Conservation (phyloP, 2,797 vertebrate species). For the Menidia menidia region DNA sequence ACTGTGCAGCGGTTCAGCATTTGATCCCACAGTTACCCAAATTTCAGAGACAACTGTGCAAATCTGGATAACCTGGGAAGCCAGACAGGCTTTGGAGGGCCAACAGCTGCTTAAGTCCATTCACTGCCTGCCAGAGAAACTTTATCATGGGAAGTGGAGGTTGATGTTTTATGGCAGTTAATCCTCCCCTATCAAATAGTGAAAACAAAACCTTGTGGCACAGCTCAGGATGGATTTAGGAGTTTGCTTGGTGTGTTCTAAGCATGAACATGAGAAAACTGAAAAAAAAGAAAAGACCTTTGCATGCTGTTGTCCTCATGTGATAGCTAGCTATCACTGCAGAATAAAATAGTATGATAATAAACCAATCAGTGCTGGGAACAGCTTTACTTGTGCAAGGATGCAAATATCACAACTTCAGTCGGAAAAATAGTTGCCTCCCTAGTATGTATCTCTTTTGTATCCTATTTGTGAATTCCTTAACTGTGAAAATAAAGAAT, state of each 20-base stretch:
- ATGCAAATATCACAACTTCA: constrained; percentile 1
- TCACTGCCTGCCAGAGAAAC: constrained; percentile 55
- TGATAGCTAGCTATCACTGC: constrained; percentile 23
- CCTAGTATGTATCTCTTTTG: constrained; percentile 26
- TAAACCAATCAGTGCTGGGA: not conserved
- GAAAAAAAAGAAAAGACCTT: constrained; percentile 50
- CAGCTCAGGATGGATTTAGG: constrained; percentile 61
- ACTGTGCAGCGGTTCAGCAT: constrained; percentile 18
- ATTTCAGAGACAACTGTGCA: constrained; percentile 71
- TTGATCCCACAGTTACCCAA: constrained; percentile 61
- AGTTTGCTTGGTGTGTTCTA: constrained; percentile 54
- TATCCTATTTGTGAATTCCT: constrained; percentile 38
- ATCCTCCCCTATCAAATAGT: constrained; percentile 61
- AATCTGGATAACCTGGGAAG: constrained; percentile 65
- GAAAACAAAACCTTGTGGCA: constrained; percentile 74
- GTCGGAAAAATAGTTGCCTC: not conserved
- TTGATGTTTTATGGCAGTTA: constrained; percentile 66
- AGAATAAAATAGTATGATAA: not conserved
- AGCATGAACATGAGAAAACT: constrained; percentile 52
- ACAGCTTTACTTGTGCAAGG: not conserved
- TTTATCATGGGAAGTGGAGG: constrained; percentile 72
- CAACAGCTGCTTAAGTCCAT: constrained; percentile 72
- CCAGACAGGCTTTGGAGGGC: constrained; percentile 54
- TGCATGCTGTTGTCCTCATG: constrained; percentile 43
- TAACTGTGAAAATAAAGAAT: constrained; percentile 35